A percentile compares a stretch with the other conserved stretches of the same genome.
Evolutionary conservation across 1,140 invertebrate genomes (phyloP).

Genomic region (Polyergus mexicanus): DNA sequence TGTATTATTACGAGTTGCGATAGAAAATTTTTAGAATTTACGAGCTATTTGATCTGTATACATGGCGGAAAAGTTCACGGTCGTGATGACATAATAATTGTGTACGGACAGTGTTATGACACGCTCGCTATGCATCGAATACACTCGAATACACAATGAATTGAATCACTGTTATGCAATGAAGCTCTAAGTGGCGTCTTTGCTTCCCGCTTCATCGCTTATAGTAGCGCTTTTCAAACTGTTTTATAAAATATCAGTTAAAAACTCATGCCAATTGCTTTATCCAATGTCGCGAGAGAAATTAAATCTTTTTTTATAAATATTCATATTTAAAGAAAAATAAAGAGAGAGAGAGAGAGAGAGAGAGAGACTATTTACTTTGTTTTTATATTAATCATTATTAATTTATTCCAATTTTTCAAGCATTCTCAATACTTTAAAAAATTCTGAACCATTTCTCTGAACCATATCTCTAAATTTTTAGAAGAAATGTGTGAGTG

Average conservation of each 20-base stretch:
- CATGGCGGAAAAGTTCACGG: background rate
- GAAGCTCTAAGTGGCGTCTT: background rate
- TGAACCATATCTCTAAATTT: background rate
- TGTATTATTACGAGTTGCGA: background rate
- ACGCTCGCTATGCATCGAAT: background rate
- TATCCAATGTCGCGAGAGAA: background rate
- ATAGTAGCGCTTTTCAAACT: background rate
- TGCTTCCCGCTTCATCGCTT: background rate
- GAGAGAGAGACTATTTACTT: background rate
- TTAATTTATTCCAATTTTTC: background rate
- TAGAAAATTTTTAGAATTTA: background rate
- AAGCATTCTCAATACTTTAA: background rate
- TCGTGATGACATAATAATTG: conserved; percentile 14
- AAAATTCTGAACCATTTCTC: background rate
- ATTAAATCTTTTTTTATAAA: background rate
- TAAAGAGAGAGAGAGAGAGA: background rate
- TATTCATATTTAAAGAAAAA: background rate
- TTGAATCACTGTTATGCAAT: conserved; percentile 7
- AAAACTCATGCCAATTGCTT: background rate
- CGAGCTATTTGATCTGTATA: too few species aligned
- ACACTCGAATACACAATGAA: background rate
- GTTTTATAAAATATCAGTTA: conserved; percentile 6
- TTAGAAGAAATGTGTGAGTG: background rate
- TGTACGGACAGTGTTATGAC: background rate
- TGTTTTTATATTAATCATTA: background rate